phyloP scores from a whole-genome alignment of 2,888 invertebrate species.

The Eucriotettix oculatus region DNA sequence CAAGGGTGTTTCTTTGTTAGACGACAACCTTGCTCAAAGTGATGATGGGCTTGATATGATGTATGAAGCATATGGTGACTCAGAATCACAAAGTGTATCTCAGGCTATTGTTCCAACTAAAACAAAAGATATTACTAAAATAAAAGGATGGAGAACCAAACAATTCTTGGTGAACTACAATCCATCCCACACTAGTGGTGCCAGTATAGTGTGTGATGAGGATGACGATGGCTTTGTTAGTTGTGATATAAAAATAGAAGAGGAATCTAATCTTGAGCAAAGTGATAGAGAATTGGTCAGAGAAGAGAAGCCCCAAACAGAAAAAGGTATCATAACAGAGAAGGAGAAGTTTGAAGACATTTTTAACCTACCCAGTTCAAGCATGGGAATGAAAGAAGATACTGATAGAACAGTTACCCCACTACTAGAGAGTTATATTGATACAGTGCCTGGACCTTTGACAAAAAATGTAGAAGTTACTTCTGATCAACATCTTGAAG shows the following conservation, averaged over 20 bases:
- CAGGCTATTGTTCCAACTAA: slow-evolving; percentile 18
- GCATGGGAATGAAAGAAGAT: no score
- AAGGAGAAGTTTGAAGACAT: no score
- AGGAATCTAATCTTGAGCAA: background rate
- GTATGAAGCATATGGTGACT: slow-evolving; percentile 4
- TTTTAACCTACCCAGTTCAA: no score
- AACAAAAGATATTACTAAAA: slow-evolving; percentile 25
- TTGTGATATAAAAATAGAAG: slow-evolving; percentile 3
- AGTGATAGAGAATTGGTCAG: background rate
- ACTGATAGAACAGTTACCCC: no score
- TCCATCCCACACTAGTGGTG: slow-evolving; percentile 1
- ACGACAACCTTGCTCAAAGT: slow-evolving; percentile 1
- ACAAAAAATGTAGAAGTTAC: no score
- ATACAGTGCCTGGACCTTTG: no score
- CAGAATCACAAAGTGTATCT: background rate
- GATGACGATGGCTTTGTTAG: slow-evolving; percentile 8
- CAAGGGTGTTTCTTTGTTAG: background rate
- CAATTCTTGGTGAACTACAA: slow-evolving; percentile 13
- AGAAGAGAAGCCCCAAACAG: background rate
- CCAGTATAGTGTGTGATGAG: slow-evolving; percentile 3
- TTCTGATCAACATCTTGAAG: no score
- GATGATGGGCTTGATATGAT: slow-evolving; percentile 6
- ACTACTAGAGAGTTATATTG: no score
- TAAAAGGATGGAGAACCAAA: slow-evolving; percentile 24
- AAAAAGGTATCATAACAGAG: no score